Conservation (phyloP, 2,113 vertebrate genomes). For the Ictidomys tridecemlineatus region DNA sequence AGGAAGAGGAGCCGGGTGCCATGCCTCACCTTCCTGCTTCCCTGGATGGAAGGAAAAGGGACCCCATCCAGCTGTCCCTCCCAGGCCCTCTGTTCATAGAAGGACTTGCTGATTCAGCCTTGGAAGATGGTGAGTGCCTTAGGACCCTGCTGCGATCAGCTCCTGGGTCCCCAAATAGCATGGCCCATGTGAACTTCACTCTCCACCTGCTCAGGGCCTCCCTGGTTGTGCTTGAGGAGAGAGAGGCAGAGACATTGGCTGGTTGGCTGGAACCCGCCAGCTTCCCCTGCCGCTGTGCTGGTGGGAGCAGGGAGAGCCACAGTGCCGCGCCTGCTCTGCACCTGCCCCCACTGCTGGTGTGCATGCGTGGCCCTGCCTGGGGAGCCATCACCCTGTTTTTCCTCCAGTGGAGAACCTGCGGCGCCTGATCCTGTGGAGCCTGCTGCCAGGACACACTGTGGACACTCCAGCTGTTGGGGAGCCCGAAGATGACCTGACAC, state of each 20-base stretch:
- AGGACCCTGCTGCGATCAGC: background rate
- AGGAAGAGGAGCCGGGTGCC: background rate
- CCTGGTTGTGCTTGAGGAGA: background rate
- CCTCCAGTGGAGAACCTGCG: slow-evolving; percentile 87
- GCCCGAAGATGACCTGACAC: slow-evolving; percentile 84
- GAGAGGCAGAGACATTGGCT: background rate
- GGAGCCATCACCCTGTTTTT: background rate
- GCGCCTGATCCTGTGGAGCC: slow-evolving; percentile 82
- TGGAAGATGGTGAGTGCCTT: slow-evolving; percentile 86
- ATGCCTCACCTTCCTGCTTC: accelerated
- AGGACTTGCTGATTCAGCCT: slow-evolving; percentile 85
- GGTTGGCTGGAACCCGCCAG: background rate
- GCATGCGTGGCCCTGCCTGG: background rate
- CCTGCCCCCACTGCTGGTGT: background rate
- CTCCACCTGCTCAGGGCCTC: background rate
- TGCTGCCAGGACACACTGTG: slow-evolving; percentile 60
- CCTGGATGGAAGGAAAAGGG: background rate
- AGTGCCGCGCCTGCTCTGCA: background rate
- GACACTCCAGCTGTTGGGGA: slow-evolving; percentile 53
- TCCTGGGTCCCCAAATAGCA: background rate
- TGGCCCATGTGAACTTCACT: background rate
- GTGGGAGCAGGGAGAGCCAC: background rate
- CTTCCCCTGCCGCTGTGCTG: too few species aligned
- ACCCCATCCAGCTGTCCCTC: slow-evolving; percentile 44
- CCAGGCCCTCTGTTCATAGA: background rate